These are phyloP conservation scores for Macaria notata DNA, from an alignment of 2,888 invertebrate genomes.

Conservation along the genomic window DNA sequence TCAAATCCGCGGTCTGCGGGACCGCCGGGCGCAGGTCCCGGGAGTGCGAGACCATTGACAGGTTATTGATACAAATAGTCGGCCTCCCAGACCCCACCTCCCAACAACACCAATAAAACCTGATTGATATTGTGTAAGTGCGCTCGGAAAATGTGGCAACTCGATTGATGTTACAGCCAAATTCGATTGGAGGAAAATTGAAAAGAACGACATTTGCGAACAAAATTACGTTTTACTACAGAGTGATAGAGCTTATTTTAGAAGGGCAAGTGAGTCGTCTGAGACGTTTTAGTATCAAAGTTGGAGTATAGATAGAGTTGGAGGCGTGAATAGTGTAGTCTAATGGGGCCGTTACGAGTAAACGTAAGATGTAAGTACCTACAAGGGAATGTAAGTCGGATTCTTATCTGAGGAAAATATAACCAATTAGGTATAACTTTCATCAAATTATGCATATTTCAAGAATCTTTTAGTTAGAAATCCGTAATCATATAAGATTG, in stretches of 20 bases:
- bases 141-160: slow-evolving; percentile 82
- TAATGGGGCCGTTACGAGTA: slow-evolving; percentile 59
- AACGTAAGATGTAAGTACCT: slow-evolving; percentile 22
- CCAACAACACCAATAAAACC: slow-evolving; percentile 81
- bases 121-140: slow-evolving; percentile 83
- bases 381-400: not conserved
- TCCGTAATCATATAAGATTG: no score
- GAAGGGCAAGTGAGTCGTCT: slow-evolving; percentile 10
- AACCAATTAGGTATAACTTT: no score
- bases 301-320: slow-evolving; percentile 63
- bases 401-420: no score
- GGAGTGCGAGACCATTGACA: slow-evolving; percentile 79
- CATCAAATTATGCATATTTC: no score
- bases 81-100: slow-evolving; percentile 53
- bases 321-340: slow-evolving; percentile 74
- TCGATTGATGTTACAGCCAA: slow-evolving; percentile 81
- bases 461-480: no score
- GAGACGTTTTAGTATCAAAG: slow-evolving; percentile 46
- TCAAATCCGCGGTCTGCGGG: slow-evolving; percentile 73
- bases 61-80: slow-evolving; percentile 83
- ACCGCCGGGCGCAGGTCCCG: slow-evolving; percentile 63
- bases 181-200: slow-evolving; percentile 81
- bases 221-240: slow-evolving; percentile 48
- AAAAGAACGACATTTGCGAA: slow-evolving; percentile 59
- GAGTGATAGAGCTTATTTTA: slow-evolving; percentile 42